These are phyloP conservation scores for Rhadina sibilatrix DNA, from an alignment of 2,113 vertebrate species.

Conservation along the genomic window DNA sequence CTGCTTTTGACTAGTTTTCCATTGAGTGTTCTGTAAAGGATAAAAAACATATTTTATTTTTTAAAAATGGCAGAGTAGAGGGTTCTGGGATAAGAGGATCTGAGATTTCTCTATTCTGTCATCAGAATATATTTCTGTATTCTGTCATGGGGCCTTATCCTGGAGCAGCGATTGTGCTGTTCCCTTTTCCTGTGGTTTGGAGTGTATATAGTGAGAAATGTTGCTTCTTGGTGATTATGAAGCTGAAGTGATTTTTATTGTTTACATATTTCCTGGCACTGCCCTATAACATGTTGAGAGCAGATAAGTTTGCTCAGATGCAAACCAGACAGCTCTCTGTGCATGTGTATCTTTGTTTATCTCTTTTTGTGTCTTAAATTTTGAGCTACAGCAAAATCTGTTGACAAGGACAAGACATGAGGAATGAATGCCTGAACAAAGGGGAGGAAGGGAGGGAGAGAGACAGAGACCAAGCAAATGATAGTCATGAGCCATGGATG, in stretches of 20 bases:
- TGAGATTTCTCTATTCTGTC: neutral
- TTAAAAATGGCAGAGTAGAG: neutral
- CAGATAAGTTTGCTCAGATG: neutral
- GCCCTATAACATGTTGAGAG: neutral
- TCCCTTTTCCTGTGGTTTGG: neutral
- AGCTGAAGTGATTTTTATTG: neutral
- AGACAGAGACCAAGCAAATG: neutral
- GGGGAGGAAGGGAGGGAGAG: neutral
- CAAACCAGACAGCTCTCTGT: neutral
- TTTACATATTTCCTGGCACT: neutral
- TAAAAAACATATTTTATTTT: neutral
- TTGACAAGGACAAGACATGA: neutral
- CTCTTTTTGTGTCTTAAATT: neutral
- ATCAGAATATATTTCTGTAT: neutral
- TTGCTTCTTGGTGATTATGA: neutral
- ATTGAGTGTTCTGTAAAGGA: neutral
- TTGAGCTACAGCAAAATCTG: neutral
- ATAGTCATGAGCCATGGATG: fast-evolving
- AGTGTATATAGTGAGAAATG: neutral
- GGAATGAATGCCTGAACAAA: neutral
- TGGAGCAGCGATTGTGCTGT: neutral
- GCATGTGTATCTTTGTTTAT: neutral
- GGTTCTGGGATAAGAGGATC: neutral
- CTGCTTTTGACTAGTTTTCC: constrained; percentile 14
- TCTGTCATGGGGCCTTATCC: neutral